Conservation (phyloP, 2,888 invertebrate genomes). For the Plebejus argus region DNA sequence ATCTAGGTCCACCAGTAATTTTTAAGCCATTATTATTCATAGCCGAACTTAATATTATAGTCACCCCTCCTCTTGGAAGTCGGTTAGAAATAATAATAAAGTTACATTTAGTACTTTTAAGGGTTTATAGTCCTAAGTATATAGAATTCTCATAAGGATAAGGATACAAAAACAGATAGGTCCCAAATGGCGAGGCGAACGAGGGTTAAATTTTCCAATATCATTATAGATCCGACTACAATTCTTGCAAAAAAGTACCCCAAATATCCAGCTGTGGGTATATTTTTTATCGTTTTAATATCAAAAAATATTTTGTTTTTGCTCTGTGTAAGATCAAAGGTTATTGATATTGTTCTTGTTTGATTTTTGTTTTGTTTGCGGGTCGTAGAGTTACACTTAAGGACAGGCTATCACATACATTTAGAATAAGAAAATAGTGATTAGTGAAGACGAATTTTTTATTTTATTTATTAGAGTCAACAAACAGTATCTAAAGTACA, state of each 20-base stretch:
- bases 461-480: no score
- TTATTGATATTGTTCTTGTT: conserved; percentile 25
- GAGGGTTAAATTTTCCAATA: conserved; percentile 11
- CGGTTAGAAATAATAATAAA: not conserved
- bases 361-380: not conserved
- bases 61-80: not conserved
- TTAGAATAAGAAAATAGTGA: no score
- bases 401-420: not conserved
- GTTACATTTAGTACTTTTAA: not conserved
- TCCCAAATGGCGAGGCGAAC: not conserved
- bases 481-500: no score
- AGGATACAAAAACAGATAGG: conserved; percentile 9
- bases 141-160: conserved; percentile 8
- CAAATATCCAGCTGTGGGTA: not conserved
- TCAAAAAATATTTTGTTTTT: conserved; percentile 28
- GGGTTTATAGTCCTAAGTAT: not conserved
- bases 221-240: conserved; percentile 10
- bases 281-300: conserved; percentile 4
- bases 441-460: no score
- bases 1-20: no score
- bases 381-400: not conserved
- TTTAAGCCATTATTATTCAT: no score
- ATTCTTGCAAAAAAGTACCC: not conserved
- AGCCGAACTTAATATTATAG: no score
- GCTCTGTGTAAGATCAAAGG: conserved; percentile 11